Conservation (phyloP, 2,113 vertebrate species). For the Cebidichthys violaceus region DNA sequence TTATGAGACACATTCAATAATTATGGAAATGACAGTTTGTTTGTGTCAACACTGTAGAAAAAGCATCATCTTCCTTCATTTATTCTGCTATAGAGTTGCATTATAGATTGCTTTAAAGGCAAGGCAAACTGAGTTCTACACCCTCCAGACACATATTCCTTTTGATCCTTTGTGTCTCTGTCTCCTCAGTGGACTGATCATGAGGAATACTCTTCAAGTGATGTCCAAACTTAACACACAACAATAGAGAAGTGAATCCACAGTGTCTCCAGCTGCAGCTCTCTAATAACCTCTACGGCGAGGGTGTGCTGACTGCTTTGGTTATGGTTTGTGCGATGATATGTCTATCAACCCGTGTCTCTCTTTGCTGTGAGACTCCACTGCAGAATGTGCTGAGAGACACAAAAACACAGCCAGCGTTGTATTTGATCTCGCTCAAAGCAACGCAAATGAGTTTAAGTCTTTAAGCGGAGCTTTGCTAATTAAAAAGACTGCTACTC, state of each 20-base stretch:
- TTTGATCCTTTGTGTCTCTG: background rate
- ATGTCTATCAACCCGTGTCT: constrained; percentile 3
- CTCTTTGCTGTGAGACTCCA: background rate
- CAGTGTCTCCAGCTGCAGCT: background rate
- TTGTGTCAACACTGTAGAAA: background rate
- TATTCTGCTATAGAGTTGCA: background rate
- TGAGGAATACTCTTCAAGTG: background rate
- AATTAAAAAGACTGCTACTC: constrained; percentile 76
- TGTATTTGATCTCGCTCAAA: constrained; percentile 61
- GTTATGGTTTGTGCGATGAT: background rate
- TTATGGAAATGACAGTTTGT: background rate
- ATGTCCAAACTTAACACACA: background rate
- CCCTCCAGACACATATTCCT: background rate
- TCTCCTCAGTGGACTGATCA: background rate
- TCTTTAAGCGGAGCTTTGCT: constrained; percentile 73
- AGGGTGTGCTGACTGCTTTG: background rate
- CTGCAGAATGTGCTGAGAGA: background rate
- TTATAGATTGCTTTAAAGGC: background rate
- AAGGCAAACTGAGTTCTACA: background rate
- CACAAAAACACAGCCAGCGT: constrained; percentile 20
- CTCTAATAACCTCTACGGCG: background rate
- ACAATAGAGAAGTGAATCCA: background rate
- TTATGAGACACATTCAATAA: background rate
- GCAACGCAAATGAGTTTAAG: constrained; percentile 67
- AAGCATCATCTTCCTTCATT: background rate